Conservation (phyloP, 2,113 vertebrate species). For the Gavialis gangeticus region DNA sequence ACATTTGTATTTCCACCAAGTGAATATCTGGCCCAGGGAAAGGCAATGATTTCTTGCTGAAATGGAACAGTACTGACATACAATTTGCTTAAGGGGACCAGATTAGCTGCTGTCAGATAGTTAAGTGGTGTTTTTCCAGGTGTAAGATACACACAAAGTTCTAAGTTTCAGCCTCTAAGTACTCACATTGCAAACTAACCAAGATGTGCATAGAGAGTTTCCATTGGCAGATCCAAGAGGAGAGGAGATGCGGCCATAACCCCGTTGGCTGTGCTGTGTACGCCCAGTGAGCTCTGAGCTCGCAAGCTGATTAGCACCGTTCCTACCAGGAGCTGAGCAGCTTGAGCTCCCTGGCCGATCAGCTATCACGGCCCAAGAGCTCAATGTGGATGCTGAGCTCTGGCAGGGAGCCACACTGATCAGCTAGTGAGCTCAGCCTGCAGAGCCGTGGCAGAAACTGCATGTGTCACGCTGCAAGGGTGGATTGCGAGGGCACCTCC, state of each 20-base stretch:
- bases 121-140: constrained; percentile 19
- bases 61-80: constrained; percentile 5
- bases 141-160: constrained; percentile 27
- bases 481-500: too few relatives aligned
- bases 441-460: too few relatives aligned
- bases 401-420: too few relatives aligned
- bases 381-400: too few relatives aligned
- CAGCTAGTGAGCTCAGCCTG: too few relatives aligned
- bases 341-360: too few relatives aligned
- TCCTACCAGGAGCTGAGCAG: too few relatives aligned
- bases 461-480: too few relatives aligned
- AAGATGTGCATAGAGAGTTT: not conserved
- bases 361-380: too few relatives aligned
- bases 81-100: not conserved
- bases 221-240: not conserved
- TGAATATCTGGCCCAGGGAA: not conserved
- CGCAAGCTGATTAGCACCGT: too few relatives aligned
- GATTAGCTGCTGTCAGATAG: constrained; percentile 27
- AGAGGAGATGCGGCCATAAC: not conserved
- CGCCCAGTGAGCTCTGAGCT: too few relatives aligned
- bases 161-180: not conserved
- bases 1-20: not conserved
- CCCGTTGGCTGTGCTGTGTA: too few relatives aligned
- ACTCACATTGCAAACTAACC: not conserved
- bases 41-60: constrained; percentile 43